phyloP scores from a whole-genome alignment of 2,113 vertebrate genomes.

The Brachypodius melanocephalos region DNA sequence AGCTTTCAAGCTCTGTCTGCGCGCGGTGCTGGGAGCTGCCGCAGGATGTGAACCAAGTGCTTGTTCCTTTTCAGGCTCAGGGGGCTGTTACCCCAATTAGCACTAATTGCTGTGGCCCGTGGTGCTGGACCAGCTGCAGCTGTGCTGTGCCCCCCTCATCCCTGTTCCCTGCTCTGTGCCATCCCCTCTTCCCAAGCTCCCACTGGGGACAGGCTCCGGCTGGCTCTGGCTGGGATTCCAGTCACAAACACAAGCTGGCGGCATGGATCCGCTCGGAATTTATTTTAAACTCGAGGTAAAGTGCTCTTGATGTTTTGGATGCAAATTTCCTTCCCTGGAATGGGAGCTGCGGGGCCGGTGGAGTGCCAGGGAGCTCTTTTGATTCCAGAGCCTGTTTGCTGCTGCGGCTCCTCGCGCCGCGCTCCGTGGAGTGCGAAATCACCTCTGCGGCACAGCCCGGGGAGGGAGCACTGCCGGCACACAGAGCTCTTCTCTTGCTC shows the following conservation, averaged over 20 bases:
- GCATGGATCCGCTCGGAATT: constrained; percentile 8
- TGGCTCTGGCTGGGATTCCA: constrained; percentile 8
- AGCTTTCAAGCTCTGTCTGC: accelerated
- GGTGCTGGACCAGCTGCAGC: background rate
- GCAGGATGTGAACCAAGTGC: accelerated
- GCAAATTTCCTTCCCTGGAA: background rate
- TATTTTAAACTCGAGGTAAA: background rate
- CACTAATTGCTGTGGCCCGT: background rate
- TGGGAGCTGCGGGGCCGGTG: background rate
- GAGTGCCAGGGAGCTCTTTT: background rate
- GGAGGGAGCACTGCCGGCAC: background rate
- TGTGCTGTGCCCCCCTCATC: background rate
- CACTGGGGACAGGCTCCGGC: background rate
- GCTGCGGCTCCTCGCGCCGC: background rate
- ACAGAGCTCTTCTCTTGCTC: background rate
- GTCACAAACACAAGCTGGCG: constrained; percentile 16
- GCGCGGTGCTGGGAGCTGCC: background rate
- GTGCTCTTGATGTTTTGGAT: constrained; percentile 7
- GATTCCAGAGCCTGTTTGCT: background rate
- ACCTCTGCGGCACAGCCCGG: background rate
- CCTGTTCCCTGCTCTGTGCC: background rate
- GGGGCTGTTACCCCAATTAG: background rate
- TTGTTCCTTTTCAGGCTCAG: background rate
- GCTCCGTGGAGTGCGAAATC: background rate
- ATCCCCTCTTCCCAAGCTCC: background rate